Evolutionary conservation across 2,888 invertebrate genomes (phyloP), one percentile per base, ranked within the genome.

Genomic region (Atethmia centrago): DNA sequence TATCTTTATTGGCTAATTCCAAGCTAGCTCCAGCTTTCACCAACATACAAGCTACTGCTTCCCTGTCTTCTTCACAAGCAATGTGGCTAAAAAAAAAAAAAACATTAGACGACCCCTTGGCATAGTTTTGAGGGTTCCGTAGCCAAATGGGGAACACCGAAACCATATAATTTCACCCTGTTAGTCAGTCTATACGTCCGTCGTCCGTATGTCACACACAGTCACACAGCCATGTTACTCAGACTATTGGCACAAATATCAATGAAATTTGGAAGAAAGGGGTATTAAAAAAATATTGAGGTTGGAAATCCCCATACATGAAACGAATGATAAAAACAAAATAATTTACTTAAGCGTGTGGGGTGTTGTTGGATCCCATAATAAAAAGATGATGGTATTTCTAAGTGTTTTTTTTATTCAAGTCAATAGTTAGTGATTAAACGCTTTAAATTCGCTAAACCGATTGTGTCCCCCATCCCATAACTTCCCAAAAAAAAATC

Each of bases 1-100:
- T 94, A 72, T 97, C 97, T 87, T 97, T 97, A 91, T 98, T 98
- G 86, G 92, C 89, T 25, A 97, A 88, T 53, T 96, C 94, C 19
- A 97, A 82, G 87, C 95, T 95, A 10, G 98, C 98, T 28, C 98
- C 98, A 87, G 97, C 95, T 81, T 97, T 94, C 0, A 97, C 96
- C 74, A 98, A 94, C 85, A 98, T 91, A 86, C 97, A 95, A 12
- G 98, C 97, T 83, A 97, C 97, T 75, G 97, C 97, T 83, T 97
- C 96, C 82, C 98, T 96, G 85, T 98, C 97, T 93, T 98, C 98
- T 92, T 98, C 98, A 94, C 98, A 98, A 5, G 98, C 98, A 80
- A 98, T 96, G 93, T 98, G 98, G 75, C 97, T 97, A 93, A 69
- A 95, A 95, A 74, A 56, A 42, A 69, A 40, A 21, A 14, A 31